Percentiles rank a stretch among this genome's conserved stretches.
phyloP scores from a whole-genome alignment of 2,113 vertebrate species.

The Amphiprion percula region DNA sequence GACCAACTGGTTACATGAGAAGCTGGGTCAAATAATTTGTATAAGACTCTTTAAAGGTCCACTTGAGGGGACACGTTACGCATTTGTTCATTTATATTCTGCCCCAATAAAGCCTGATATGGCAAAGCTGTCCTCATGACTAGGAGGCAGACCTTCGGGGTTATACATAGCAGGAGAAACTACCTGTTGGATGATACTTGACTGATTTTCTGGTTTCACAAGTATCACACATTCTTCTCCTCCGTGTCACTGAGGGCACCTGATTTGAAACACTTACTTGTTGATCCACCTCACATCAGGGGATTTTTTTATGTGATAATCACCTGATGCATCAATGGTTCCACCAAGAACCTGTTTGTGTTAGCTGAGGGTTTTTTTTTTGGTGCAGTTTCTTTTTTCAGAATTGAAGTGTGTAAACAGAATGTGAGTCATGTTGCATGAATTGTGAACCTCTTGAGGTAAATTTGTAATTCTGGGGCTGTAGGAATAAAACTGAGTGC shows the following conservation, averaged over 20 bases:
- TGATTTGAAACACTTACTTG: neutral
- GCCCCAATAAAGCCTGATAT: no score
- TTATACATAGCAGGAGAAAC: conserved; percentile 1
- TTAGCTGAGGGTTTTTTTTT: neutral
- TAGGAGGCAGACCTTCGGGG: neutral
- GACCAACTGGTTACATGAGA: conserved; percentile 4
- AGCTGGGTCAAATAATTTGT: neutral
- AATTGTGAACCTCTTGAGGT: neutral
- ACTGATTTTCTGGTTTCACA: conserved; percentile 43
- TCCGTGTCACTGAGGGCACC: conserved; percentile 4
- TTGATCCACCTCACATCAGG: neutral
- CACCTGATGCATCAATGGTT: neutral
- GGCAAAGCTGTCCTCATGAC: neutral
- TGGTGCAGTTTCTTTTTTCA: neutral
- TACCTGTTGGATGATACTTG: conserved; percentile 6
- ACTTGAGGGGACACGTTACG: neutral
- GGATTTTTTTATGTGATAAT: neutral
- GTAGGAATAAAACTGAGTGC: no score
- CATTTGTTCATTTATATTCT: conserved; percentile 2
- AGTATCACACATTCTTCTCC: conserved; percentile 21
- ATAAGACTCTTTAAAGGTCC: conserved; percentile 2
- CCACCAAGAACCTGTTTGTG: neutral
- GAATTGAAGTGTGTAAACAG: neutral
- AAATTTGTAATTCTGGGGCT: neutral
- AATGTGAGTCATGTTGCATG: neutral